Evolutionary conservation across 2,888 invertebrate genomes (phyloP), one percentile per base, ranked within the genome.

Genomic region (Drosophila subsilvestris): DNA sequence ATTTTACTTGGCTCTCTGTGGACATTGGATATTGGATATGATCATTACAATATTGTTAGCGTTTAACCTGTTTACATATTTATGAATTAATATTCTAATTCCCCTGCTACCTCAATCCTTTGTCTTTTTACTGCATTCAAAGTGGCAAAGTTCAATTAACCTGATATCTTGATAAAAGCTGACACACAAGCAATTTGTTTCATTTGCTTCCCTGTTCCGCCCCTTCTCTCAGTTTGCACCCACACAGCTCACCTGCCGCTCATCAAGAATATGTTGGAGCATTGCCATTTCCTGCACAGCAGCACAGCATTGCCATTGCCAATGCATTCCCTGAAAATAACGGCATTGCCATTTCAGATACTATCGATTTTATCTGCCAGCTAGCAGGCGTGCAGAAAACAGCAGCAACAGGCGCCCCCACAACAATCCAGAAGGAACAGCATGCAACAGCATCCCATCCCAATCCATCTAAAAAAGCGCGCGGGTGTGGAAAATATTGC

Each of bases 341-440:
- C 43, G 48, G 49, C 57, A 68, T 75, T 63, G 73, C 65, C 65
- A 78, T 73, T 83, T 78, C 81, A 80, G 81, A 88, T 86, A 86
- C 80, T 83, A 83, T 83, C 89, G 83, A 83, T 83, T 83, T 83
- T 88, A 83, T 83, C 83, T 83, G 76, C 22, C 22, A 43, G 55
- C 48, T 49, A 88, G 44, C 89, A 83, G 83, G 83, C 57, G 69
- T 25, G 43, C 83, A 83, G 62, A 32, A 79, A 63, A 45, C 32
- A 17, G 7, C 51, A 77, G 80, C 42, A 59, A 48, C 58, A 25
- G n/a, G 37, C 47, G 55, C 20, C 55, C 17, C n/a, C 20, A 6
- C 18, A n/a, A 37, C 47, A n/a, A 22, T n/a, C 18, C 29, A 48
- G 45, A 20, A 29, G 14, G 27, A 10, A 1, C 1, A 48, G 29